Evolutionary conservation across 2,797 vertebrate species (phyloP), one percentile per base, ranked within the genome.

Genomic region (Xerus rutilus): DNA sequence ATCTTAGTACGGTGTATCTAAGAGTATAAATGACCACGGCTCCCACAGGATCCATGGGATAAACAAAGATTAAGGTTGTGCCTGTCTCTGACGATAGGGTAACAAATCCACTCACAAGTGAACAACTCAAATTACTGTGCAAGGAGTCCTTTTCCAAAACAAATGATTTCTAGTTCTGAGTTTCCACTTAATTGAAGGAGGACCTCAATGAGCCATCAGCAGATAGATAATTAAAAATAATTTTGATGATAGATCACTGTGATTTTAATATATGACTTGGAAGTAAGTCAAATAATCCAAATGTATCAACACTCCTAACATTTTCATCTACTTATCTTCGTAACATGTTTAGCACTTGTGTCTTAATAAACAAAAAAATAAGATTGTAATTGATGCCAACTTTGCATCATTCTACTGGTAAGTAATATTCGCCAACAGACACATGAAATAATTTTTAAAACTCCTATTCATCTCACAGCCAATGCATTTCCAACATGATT

Each of bases 231-330:
- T 89, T 95, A 59, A 95, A 96, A 95, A 91, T 89, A 76, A 93
- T 92, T 76, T 43, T 74, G 25, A 83, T 89, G 89, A 95, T 64
- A 93, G 7, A 89, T 77, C 59, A 85, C 35, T 65, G 49, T 69
- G 35, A 83, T 77, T 97, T 93, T 89, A 94, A 90, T 81, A 89
- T 67, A 65, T n/a, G 17, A 85, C 64, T 96, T 87, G n/a, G 64
- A 96, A 94, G 23, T 54, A 91, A 47, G 45, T 96, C 82, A 92
- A 85, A 76, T 86, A 86, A 95, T 78, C 89, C 62, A 81, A 91
- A 81, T 59, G 3, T 69, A 89, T 89, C 79, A 87, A 74, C 25
- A 65, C 43, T 52, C n/a, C 39, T 93, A 70, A 90, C 45, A 69
- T 86, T 54, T 83, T 54, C 52, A 73, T 79, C 89, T 94, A 82